Evolutionary conservation across 2,888 invertebrate species (phyloP).

Genomic region (Leptarthrus brevirostris): DNA sequence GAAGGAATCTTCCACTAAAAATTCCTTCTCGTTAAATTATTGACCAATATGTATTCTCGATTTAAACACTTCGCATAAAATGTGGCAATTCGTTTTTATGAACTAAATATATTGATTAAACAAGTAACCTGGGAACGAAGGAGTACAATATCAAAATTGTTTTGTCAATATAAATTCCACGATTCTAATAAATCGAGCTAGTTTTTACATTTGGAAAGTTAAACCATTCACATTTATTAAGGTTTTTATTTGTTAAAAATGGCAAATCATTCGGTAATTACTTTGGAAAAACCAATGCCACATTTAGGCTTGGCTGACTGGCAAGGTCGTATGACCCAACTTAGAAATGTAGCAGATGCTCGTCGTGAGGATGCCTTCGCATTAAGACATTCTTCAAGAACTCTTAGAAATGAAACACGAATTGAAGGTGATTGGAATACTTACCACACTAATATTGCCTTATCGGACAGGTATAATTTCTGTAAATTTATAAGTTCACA

Average conservation of each 20-base stretch:
- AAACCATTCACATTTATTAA: too few species aligned
- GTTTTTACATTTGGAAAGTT: too few species aligned
- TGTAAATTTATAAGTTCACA: not conserved
- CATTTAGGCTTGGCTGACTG: conserved; percentile 81
- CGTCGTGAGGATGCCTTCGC: conserved; percentile 76
- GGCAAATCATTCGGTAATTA: conserved; percentile 67
- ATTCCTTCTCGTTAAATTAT: too few species aligned
- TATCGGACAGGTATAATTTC: conserved; percentile 76
- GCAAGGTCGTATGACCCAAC: conserved; percentile 76
- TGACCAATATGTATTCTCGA: too few species aligned
- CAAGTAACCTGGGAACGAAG: conserved; percentile 25
- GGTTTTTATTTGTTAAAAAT: conserved; percentile 55
- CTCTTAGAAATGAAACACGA: conserved; percentile 79
- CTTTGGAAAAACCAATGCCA: conserved; percentile 76
- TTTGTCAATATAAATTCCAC: conserved; percentile 21
- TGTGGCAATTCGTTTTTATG: too few species aligned
- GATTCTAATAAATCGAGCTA: too few species aligned
- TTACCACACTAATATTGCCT: conserved; percentile 79
- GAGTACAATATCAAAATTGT: conserved; percentile 10
- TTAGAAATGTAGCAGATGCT: conserved; percentile 77
- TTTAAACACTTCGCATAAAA: too few species aligned
- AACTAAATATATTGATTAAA: conserved; percentile 16
- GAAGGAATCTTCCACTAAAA: too few species aligned
- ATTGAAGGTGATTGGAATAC: conserved; percentile 83
- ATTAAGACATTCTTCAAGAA: conserved; percentile 77